Evolutionary conservation across 2,113 vertebrate genomes (phyloP), one percentile per base, ranked within the genome.

Genomic region (Picathartes gymnocephalus): DNA sequence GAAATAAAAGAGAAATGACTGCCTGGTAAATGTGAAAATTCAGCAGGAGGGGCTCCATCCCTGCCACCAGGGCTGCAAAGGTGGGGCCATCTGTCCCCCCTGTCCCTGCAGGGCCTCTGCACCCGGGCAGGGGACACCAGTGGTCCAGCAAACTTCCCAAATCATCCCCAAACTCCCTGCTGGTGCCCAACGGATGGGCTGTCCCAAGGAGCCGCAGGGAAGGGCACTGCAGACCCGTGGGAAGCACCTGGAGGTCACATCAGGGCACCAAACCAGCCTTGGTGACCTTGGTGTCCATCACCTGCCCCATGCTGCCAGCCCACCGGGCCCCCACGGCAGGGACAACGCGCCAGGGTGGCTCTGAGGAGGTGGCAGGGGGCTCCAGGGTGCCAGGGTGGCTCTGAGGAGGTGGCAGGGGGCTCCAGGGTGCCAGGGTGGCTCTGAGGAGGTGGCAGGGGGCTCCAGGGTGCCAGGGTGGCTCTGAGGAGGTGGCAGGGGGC

Each of bases 251-350:
- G 4, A 11, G 73, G 33, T 74, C 40, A n/a, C n/a, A n/a, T n/a
- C 1, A 19, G 10, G 19, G 21, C 3, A 1, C 56, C 11, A 39
- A 14, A 31, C 3, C 39, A 23, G 33, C 25, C 15, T 5, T 5
- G 16, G 42, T 8, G 24, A 27, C 47, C 87, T 35, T 2, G 27
- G n/a, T 12, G 31, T 4, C 70, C 23, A 1, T 31, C 56, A 5
- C 15, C 54, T 57, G 28, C 66, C 70, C 53, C 0, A 0, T 33
- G 51, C 48, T 70, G 6, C 73, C 19, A 39, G 56, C 44, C 89
- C 76, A 37, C 2, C 4, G 31, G 62, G 72, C 27, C 0, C 0
- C 0, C 2, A 1, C 28, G 12, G n/a, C 1, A 4, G 68, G 45
- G 30, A 57, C 37, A 30, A 30, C 70, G 60, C 4, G 5, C 60